Evolutionary conservation across 2,888 invertebrate genomes (phyloP).

Genomic region (Schrankia costaestrigalis): DNA sequence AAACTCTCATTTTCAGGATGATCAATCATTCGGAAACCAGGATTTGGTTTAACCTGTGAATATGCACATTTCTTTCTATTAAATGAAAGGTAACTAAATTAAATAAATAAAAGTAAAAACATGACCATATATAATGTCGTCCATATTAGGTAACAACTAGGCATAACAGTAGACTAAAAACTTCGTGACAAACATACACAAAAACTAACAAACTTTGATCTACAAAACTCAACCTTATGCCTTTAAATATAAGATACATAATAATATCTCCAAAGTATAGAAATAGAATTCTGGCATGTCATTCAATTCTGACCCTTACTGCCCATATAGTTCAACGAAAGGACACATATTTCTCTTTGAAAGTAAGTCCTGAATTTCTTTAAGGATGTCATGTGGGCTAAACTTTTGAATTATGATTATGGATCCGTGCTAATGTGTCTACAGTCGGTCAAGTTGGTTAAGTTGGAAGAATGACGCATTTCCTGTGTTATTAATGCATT

Average conservation of each 20-base stretch:
- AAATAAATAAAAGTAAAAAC: conserved; percentile 21
- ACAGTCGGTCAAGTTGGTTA: conserved; percentile 62
- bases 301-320: no score
- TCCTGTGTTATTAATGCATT: conserved; percentile 48
- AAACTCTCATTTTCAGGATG: no score
- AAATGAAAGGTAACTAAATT: neutral
- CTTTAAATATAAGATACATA: neutral
- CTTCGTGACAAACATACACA: conserved; percentile 17
- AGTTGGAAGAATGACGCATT: conserved; percentile 45
- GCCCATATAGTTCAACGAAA: no score
- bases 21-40: no score
- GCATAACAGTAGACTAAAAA: conserved; percentile 34
- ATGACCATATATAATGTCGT: conserved; percentile 14
- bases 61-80: neutral
- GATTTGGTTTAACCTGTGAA: neutral
- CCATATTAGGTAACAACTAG: conserved; percentile 53
- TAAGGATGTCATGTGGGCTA: neutral
- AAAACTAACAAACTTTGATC: no score
- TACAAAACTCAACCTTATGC: conserved; percentile 23
- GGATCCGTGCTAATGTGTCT: conserved; percentile 57
- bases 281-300: no score
- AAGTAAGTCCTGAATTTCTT: no score
- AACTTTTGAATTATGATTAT: conserved; percentile 38
- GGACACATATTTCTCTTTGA: no score
- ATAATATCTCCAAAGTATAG: no score